Base-by-base conservation (phyloP, 2,113 vertebrate genomes). In the Miniopterus natalensis region DNA sequence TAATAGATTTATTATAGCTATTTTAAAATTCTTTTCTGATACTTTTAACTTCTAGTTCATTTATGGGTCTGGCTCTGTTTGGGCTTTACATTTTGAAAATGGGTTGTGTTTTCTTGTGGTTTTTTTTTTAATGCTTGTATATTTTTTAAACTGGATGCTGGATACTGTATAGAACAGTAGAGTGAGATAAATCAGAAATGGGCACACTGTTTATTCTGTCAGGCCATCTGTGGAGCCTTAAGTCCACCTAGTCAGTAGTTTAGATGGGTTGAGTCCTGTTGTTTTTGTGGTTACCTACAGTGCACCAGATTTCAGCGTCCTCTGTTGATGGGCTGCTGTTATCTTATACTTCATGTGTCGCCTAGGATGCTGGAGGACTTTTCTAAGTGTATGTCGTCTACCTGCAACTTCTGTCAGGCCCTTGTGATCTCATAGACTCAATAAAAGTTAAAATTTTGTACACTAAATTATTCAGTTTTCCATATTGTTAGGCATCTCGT, bases 401-500 rank as follows among this genome's bases (percentile, higher is more conserved):
- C 17, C 25, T 31, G 17, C 11, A 73, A 31, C 20, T 92, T 86
- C 68, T 55, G 88, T 55, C 13, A 78, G 61, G 49, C 1, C 20
- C 74, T 51, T 73, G 36, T 90, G 42, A 47, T 78, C 53, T 91
- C 13, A 57, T 42, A 88, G 63, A 31, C 18, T 93, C 45, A 70
- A 84, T 0, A n/a, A 20, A 90, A 70, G 13, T 71, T 87, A 74
- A 74, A 47, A 20, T n/a, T 92, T 93, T 88, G 2, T 53, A 31
- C 49, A 36, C 47, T 40, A 29, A 77, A 78, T 66, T 80, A 80
- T 55, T 80, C 49, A 90, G n/a, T 74, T 84, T 92, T 96, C 51
- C 40, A n/a, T 80, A 80, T 65, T 80, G 75, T 75, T 61, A 80
- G 45, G 25, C 74, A 23, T 96, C 23, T 87, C 73, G 45, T 74